Evolutionary conservation across 2,888 invertebrate species (phyloP).

Genomic region (Urechis unicinctus): DNA sequence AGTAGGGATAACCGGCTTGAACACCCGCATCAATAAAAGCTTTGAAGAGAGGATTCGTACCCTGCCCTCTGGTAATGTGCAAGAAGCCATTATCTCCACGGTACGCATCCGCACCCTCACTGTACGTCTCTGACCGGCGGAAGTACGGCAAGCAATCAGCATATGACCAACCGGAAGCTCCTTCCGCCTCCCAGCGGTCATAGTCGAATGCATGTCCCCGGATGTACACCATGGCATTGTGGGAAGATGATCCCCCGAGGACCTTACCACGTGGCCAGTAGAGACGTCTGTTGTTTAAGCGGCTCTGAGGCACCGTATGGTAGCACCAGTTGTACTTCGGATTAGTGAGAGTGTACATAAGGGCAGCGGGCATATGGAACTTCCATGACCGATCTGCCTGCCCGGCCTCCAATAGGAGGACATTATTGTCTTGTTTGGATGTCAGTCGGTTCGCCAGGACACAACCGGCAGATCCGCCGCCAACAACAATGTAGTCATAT

Average conservation of each 20-base stretch:
- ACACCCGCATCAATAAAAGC: constrained; percentile 50
- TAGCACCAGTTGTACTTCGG: constrained; percentile 52
- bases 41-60: constrained; percentile 48
- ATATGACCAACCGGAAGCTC: constrained; percentile 73
- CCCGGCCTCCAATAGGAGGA: constrained; percentile 52
- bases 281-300: constrained; percentile 50
- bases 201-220: constrained; percentile 70
- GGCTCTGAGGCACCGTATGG: constrained; percentile 52
- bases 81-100: constrained; percentile 52
- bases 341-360: constrained; percentile 54
- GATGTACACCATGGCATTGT: constrained; percentile 76
- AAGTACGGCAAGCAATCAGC: constrained; percentile 67
- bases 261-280: constrained; percentile 56
- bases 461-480: constrained; percentile 56
- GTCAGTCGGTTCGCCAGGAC: constrained; percentile 52
- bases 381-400: constrained; percentile 53
- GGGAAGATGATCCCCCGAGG: constrained; percentile 74
- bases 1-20: constrained; percentile 51
- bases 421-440: constrained; percentile 6
- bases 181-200: constrained; percentile 70
- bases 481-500: constrained; percentile 51
- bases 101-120: constrained; percentile 51
- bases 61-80: constrained; percentile 48
- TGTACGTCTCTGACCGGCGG: constrained; percentile 54
- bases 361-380: constrained; percentile 55